Base-by-base conservation (phyloP, 1,140 invertebrate species). In the Magallana gigas region DNA sequence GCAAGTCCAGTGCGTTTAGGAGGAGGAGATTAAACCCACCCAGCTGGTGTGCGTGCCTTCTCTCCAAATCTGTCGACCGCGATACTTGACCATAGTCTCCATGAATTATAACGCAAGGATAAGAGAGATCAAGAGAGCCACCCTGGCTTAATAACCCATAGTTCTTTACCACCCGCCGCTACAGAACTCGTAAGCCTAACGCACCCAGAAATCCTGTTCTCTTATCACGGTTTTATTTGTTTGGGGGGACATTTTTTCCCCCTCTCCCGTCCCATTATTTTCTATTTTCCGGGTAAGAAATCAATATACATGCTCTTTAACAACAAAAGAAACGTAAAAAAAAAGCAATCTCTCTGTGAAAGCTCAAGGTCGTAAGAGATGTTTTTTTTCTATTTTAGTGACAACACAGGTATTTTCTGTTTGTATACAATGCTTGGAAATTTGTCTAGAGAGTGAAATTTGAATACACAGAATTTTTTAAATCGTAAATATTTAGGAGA, bases 121-220 rank as follows among this genome's bases (percentile, higher is more conserved):
- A 64, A 64, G 60, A 64, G 60, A 64, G 60, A 64, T 76, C 68
- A 76, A 76, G 68, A 76, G 68, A 29, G 23, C 18, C 23, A 36
- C 23, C 23, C 8, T 29, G 68, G 68, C 23, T 76, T 76, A 76
- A 76, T 29, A 76, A n/a, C 60, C 60, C 60, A 16, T 18, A n/a
- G 60, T 16, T 64, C 8, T 71, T 8, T 12, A 76, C 9, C 23
- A 76, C 68, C 11, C 68, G 68, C 9, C 9, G 23, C 23, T 36
- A 23, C 23, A 18, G 18, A 29, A 76, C 23, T 29, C 23, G 18
- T 29, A 76, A 76, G 68, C 23, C 68, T 12, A 76, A 23, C 18
- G 64, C 18, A 76, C 68, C 68, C 23, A 23, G 36, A 76, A 76
- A 36, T 76, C 23, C 68, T 12, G 9, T 29, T 29, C 36, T 29